Percentiles rank a stretch among this genome's conserved stretches.
Evolutionary conservation across 2,888 invertebrate genomes (phyloP).

Genomic region (Drosophila mimetica): DNA sequence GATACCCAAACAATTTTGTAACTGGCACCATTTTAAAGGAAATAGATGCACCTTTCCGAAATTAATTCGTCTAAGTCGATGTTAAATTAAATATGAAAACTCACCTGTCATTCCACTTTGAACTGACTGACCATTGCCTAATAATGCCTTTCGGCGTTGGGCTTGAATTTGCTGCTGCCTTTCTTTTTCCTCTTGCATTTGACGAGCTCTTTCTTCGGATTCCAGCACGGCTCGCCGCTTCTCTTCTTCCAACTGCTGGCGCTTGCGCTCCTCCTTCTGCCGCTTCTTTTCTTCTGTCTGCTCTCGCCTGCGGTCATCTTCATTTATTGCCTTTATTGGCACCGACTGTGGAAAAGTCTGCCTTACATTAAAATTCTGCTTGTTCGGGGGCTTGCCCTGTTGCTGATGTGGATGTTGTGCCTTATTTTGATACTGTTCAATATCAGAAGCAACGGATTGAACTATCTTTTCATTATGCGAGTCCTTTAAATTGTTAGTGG

Average conservation of each 20-base stretch:
- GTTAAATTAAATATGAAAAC: neutral
- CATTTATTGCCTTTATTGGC: constrained; percentile 41
- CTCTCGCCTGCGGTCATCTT: constrained; percentile 81
- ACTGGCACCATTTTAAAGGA: too few relatives aligned
- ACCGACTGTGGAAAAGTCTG: constrained; percentile 38
- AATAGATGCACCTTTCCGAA: too few relatives aligned
- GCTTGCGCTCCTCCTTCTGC: constrained; percentile 82
- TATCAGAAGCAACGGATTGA: neutral
- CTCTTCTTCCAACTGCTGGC: constrained; percentile 81
- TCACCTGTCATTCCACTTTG: neutral
- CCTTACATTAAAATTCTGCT: constrained; percentile 1
- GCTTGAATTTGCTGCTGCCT: constrained; percentile 83
- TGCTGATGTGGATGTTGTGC: constrained; percentile 9
- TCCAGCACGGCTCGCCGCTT: constrained; percentile 71
- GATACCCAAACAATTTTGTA: too few relatives aligned
- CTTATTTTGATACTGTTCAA: constrained; percentile 14
- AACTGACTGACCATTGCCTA: constrained; percentile 52
- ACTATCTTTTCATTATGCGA: neutral
- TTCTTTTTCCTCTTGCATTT: constrained; percentile 81
- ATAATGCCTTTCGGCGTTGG: constrained; percentile 81
- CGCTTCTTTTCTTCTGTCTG: constrained; percentile 79
- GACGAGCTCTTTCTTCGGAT: constrained; percentile 82
- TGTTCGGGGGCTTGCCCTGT: constrained; percentile 20
- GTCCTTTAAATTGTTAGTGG: neutral
- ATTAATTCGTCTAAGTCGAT: too few relatives aligned